A percentile compares a stretch with the other conserved stretches of the same genome.
These are phyloP conservation scores for Phylloscopus trochiloides DNA, from an alignment of 2,113 vertebrate species.

Conservation along the genomic window DNA sequence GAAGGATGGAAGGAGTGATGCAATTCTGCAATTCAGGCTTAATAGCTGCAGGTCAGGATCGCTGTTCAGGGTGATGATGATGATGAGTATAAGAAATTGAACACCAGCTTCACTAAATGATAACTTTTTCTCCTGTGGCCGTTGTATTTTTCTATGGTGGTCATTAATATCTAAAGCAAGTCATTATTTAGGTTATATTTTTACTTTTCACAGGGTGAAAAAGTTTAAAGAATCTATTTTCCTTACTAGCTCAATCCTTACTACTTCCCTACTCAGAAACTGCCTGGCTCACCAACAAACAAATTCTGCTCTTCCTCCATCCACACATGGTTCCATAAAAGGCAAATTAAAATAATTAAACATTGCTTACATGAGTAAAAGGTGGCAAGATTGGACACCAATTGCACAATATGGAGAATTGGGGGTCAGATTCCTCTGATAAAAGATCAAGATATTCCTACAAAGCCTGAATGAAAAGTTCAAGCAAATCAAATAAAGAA, in stretches of 20 bases:
- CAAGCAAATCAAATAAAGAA: background rate
- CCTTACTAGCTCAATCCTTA: background rate
- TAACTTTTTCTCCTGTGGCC: background rate
- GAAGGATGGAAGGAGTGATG: background rate
- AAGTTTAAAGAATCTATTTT: background rate
- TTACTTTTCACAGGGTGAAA: background rate
- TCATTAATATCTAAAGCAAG: background rate
- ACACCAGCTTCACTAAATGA: background rate
- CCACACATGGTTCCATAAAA: background rate
- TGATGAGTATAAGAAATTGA: background rate
- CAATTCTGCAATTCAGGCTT: background rate
- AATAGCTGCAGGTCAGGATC: background rate
- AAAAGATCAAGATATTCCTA: background rate
- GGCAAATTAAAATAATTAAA: background rate
- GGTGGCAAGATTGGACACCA: background rate
- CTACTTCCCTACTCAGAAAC: background rate
- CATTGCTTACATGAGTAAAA: background rate
- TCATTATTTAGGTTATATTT: background rate
- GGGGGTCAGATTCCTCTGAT: background rate
- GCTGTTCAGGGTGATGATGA: background rate
- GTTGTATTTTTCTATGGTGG: rapidly evolving
- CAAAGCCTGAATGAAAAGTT: background rate
- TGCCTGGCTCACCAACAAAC: background rate
- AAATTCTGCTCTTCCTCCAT: background rate
- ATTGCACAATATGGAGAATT: rapidly evolving